These are phyloP conservation scores for Ariolimax columbianus DNA, from an alignment of 2,888 invertebrate species.

Conservation along the genomic window DNA sequence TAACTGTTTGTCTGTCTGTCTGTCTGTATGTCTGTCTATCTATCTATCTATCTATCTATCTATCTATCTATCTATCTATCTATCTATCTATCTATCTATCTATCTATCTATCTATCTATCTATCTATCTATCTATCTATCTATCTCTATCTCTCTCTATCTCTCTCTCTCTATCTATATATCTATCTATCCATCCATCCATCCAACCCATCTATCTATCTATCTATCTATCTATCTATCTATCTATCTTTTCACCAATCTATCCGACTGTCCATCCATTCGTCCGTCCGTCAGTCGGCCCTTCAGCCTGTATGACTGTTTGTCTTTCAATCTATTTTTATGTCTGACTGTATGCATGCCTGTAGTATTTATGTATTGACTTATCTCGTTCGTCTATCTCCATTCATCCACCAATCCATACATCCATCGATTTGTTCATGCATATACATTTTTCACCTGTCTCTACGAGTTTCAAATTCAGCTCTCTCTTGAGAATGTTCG, in stretches of 20 bases:
- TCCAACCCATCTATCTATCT: background rate
- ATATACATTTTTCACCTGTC: too few relatives aligned
- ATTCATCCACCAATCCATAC: background rate
- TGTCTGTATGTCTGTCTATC: conserved; percentile 1
- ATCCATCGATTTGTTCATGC: background rate
- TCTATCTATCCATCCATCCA: background rate
- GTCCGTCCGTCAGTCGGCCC: background rate
- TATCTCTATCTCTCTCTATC: background rate
- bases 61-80: conserved; percentile 10
- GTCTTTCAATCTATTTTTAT: background rate
- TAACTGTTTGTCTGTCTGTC: too few relatives aligned
- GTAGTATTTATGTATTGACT: too few relatives aligned
- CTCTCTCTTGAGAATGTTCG: too few relatives aligned
- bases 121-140: background rate
- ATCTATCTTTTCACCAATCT: background rate
- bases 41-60: conserved; percentile 3
- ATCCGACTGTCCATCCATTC: background rate
- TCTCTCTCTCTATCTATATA: too few relatives aligned
- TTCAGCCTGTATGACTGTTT: background rate
- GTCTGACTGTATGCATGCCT: background rate
- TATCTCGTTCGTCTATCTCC: too few relatives aligned
- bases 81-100: conserved; percentile 4
- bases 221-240: background rate
- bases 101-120: background rate
- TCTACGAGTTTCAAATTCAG: too few relatives aligned